A percentile compares a stretch with the other conserved stretches of the same genome.
These are phyloP conservation scores for Halichondria panicea DNA, from an alignment of 37 sponge, comb jelly and placozoan species.

Conservation along the genomic window DNA sequence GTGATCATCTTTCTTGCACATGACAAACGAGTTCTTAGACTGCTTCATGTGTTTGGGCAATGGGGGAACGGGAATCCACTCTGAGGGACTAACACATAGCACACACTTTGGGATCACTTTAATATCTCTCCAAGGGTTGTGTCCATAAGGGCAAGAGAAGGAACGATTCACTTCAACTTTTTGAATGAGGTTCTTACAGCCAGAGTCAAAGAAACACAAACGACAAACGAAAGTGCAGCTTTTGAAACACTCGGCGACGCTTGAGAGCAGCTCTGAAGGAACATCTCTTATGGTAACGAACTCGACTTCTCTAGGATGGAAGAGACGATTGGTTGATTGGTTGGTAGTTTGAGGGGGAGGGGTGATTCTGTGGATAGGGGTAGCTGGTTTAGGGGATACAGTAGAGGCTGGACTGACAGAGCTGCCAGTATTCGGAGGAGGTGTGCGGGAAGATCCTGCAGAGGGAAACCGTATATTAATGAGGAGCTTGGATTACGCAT, in stretches of 20 bases:
- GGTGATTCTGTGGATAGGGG: neutral
- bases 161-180: neutral
- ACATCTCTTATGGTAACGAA: slow-evolving; percentile 16
- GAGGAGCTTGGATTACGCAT: too few relatives aligned
- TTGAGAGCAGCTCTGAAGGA: slow-evolving; percentile 30
- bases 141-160: slow-evolving; percentile 17
- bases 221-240: slow-evolving; percentile 36
- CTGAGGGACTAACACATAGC: slow-evolving; percentile 36
- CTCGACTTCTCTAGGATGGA: slow-evolving; percentile 5
- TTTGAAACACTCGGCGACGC: slow-evolving; percentile 46
- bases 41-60: slow-evolving; percentile 57
- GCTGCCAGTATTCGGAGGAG: neutral
- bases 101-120: slow-evolving; percentile 41
- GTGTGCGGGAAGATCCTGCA: neutral
- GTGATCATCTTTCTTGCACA: slow-evolving; percentile 52
- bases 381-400: neutral
- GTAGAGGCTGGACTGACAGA: neutral
- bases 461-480: neutral
- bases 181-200: neutral
- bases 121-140: slow-evolving; percentile 37
- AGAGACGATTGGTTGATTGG: slow-evolving; percentile 2
- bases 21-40: slow-evolving; percentile 15
- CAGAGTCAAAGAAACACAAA: slow-evolving; percentile 45
- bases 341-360: too few relatives aligned
- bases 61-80: slow-evolving; percentile 40